These are phyloP conservation scores for Heterodera carotae DNA, from an alignment of 1,140 invertebrate species.

Conservation along the genomic window DNA sequence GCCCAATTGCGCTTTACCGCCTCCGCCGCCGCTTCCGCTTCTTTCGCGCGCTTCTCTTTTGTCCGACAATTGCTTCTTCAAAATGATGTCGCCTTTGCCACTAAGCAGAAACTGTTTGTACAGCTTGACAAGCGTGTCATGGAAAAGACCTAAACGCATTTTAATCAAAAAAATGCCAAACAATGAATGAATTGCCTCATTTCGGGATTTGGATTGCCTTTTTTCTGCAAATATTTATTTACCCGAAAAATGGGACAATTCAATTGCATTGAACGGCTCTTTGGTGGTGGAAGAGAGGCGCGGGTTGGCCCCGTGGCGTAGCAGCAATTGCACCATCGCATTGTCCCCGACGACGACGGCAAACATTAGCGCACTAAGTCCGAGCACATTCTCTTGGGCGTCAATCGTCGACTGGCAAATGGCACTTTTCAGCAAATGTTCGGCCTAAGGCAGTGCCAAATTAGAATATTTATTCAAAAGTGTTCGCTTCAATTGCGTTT, in stretches of 20 bases:
- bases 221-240: conserved; percentile 5
- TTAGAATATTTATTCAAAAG: neutral
- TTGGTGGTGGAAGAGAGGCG: conserved; percentile 36
- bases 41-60: neutral
- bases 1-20: neutral
- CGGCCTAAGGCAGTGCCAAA: conserved; percentile 28
- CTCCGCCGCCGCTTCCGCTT: no score
- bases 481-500: neutral
- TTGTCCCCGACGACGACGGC: conserved; percentile 37
- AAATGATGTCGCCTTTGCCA: neutral
- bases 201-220: no score
- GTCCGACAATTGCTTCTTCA: conserved; percentile 5
- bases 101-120: conserved; percentile 11
- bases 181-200: no score
- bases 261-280: conserved; percentile 36
- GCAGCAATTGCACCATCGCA: conserved; percentile 35
- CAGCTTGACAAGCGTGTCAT: conserved; percentile 13
- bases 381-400: conserved; percentile 38
- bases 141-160: neutral
- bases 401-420: conserved; percentile 13
- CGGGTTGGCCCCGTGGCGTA: conserved; percentile 26
- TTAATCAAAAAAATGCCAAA: neutral
- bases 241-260: conserved; percentile 34
- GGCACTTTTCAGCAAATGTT: conserved; percentile 28
- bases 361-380: conserved; percentile 38